phyloP scores from a whole-genome alignment of 2,797 vertebrate species.

The Crocidura indochinensis region DNA sequence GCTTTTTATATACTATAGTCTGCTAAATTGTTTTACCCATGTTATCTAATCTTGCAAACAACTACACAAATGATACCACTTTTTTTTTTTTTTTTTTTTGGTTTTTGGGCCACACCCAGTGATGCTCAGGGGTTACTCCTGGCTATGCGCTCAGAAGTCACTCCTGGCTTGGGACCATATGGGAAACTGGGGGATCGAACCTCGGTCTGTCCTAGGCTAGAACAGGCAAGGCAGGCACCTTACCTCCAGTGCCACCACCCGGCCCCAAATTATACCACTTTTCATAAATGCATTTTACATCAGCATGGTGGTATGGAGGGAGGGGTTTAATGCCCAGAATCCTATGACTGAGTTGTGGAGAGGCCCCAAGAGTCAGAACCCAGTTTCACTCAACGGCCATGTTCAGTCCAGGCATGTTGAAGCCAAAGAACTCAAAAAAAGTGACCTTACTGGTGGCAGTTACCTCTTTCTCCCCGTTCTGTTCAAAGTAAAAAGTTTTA shows the following conservation, averaged over 20 bases:
- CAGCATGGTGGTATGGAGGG: not conserved
- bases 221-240: no score
- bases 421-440: not conserved
- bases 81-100: no score
- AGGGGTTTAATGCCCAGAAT: not conserved
- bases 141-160: no score
- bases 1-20: not conserved
- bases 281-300: not conserved
- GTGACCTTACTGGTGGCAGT: not conserved
- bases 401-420: no score
- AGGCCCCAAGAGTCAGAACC: not conserved
- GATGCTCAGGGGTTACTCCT: no score
- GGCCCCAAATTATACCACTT: not conserved
- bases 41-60: conserved; percentile 52
- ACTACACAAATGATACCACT: not conserved
- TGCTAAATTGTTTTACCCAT: conserved; percentile 22
- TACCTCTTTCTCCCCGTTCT: not conserved
- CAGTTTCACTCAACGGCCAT: not conserved
- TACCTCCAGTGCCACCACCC: no score
- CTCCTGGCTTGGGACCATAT: no score
- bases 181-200: no score
- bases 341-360: not conserved
- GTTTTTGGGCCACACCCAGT: no score
- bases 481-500: conserved; percentile 22
- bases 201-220: no score